Conservation (phyloP, 2,113 vertebrate species). For the Hemiprocne comata region DNA sequence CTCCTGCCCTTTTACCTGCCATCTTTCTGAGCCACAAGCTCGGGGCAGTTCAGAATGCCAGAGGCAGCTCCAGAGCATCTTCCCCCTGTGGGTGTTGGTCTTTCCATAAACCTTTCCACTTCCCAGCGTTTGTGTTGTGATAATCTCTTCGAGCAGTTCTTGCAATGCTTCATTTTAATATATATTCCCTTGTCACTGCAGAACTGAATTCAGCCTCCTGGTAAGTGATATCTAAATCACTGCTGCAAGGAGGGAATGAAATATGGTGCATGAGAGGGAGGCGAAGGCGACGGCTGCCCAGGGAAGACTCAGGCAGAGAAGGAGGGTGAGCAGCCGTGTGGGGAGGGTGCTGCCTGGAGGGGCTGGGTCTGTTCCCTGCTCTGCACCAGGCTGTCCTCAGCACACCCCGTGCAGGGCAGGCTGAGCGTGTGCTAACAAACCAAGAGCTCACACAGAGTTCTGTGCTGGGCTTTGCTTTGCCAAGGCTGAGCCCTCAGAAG, state of each 20-base stretch:
- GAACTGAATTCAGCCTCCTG: neutral
- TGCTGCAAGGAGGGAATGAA: conserved; percentile 1
- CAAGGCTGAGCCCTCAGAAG: neutral
- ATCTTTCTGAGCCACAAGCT: neutral
- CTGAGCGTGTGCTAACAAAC: rapidly evolving
- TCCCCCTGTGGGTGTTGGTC: neutral
- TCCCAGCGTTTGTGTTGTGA: neutral
- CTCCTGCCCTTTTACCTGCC: neutral
- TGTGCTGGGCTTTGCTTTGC: rapidly evolving
- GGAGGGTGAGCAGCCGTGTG: neutral
- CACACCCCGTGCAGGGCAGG: neutral
- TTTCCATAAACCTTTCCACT: neutral
- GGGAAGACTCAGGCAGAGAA: neutral
- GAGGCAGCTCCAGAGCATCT: neutral
- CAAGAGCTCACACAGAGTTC: rapidly evolving
- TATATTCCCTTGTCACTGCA: conserved; percentile 4
- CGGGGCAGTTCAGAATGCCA: neutral
- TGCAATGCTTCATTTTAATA: conserved; percentile 49
- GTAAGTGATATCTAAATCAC: conserved; percentile 39
- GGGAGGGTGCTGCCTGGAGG: neutral
- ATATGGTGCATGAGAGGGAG: neutral
- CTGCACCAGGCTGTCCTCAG: neutral
- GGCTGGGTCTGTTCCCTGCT: rapidly evolving
- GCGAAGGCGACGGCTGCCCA: neutral
- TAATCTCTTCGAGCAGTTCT: neutral